A percentile compares a stretch with the other conserved stretches of the same genome.
Conservation (phyloP, 2,113 vertebrate species). For the Halichoeres trimaculatus region DNA sequence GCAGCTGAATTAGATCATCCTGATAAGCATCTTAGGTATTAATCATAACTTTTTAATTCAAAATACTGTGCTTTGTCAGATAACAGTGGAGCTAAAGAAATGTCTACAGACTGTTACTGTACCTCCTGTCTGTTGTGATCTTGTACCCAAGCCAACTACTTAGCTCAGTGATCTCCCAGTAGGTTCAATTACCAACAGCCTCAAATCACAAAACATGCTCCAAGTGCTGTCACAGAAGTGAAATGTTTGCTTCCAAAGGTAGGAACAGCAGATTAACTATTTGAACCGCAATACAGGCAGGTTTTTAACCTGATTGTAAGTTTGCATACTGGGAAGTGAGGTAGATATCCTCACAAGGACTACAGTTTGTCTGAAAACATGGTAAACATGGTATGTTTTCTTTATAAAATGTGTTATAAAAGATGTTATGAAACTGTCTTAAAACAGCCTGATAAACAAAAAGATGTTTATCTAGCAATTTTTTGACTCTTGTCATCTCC, state of each 20-base stretch:
- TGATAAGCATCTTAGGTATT: too few species aligned
- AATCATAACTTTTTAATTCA: neutral
- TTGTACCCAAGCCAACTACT: constrained; percentile 4
- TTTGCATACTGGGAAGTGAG: neutral
- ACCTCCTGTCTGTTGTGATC: constrained; percentile 1
- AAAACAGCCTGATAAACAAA: too few species aligned
- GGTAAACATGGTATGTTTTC: too few species aligned
- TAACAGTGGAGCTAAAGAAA: neutral
- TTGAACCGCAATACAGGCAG: neutral
- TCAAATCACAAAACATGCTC: neutral
- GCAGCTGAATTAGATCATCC: neutral
- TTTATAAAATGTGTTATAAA: too few species aligned
- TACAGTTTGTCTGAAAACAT: too few species aligned
- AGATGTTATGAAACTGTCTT: too few species aligned
- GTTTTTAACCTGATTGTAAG: neutral
- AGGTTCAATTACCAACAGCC: constrained; percentile 7
- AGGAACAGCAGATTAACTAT: neutral
- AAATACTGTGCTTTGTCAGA: neutral
- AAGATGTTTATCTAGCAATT: too few species aligned
- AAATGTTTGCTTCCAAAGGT: too few species aligned
- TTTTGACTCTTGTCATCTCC: too few species aligned
- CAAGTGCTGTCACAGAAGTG: neutral
- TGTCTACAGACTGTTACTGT: neutral
- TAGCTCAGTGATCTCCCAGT: constrained; percentile 2
- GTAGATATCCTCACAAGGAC: neutral